These are phyloP conservation scores for Physella acuta DNA, from an alignment of 1,140 invertebrate genomes.

Conservation along the genomic window DNA sequence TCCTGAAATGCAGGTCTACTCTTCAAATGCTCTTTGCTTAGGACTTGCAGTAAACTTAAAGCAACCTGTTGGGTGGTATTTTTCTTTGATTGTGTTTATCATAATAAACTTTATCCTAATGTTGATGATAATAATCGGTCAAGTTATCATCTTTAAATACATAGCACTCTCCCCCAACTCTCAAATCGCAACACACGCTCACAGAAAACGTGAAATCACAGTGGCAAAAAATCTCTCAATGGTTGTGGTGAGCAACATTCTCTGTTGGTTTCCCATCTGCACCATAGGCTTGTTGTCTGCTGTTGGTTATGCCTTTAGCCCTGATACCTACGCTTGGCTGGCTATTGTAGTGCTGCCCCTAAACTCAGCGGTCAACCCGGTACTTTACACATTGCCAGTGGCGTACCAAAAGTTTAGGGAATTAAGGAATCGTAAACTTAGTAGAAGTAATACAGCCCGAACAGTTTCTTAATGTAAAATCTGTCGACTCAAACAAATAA, in stretches of 20 bases:
- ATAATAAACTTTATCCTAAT: slow-evolving; percentile 24
- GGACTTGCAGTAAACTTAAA: slow-evolving; percentile 19
- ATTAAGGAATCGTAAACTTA: no score
- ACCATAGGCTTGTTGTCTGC: slow-evolving; percentile 37
- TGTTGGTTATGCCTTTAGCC: slow-evolving; percentile 17
- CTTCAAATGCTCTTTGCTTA: slow-evolving; percentile 16
- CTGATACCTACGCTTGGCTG: slow-evolving; percentile 32
- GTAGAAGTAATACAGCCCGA: no score
- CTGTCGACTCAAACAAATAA: no score
- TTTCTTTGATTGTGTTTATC: slow-evolving; percentile 24
- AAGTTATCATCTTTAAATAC: slow-evolving; percentile 14
- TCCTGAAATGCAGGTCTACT: not conserved
- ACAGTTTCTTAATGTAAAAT: no score
- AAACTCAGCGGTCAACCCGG: slow-evolving; percentile 36
- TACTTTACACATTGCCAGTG: slow-evolving; percentile 34
- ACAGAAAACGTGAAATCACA: slow-evolving; percentile 31
- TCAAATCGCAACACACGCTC: not conserved
- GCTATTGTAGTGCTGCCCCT: slow-evolving; percentile 35
- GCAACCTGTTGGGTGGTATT: slow-evolving; percentile 12
- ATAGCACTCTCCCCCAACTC: no score
- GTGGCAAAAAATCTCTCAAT: slow-evolving; percentile 36
- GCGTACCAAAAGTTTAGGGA: no score
- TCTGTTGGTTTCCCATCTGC: slow-evolving; percentile 40
- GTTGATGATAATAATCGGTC: slow-evolving; percentile 24
- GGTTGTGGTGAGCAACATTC: slow-evolving; percentile 35